Conservation (phyloP, 2,113 vertebrate genomes). For the Phalacrocorax carbo region DNA sequence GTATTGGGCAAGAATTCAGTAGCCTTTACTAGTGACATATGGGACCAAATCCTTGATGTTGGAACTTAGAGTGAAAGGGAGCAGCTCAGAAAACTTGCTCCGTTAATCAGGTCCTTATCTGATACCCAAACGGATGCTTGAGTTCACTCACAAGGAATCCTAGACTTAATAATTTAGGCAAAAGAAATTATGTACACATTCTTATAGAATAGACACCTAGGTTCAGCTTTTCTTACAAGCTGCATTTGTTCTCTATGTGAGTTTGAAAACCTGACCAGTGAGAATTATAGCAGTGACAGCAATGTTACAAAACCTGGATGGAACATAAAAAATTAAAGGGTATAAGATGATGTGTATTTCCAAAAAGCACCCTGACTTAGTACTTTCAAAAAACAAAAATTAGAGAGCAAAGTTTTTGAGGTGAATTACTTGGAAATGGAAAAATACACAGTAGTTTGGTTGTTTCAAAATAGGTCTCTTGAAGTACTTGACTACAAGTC, state of each 20-base stretch:
- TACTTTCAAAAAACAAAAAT: not conserved
- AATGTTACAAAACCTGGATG: not conserved
- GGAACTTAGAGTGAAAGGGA: not conserved
- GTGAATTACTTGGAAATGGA: not conserved
- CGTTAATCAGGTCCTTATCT: not conserved
- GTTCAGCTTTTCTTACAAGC: not conserved
- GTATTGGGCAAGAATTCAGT: not conserved
- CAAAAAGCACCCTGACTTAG: not conserved
- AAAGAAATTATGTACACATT: not conserved
- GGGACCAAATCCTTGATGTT: not conserved
- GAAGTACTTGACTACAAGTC: not conserved
- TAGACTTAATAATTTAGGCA: not conserved
- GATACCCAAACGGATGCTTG: not conserved
- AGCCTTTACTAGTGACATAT: not conserved
- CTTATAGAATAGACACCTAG: not conserved
- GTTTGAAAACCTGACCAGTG: not conserved
- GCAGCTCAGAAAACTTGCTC: not conserved
- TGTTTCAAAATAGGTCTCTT: not conserved
- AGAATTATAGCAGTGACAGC: not conserved
- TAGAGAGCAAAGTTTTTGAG: not conserved
- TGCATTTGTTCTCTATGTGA: not conserved
- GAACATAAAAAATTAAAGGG: not conserved
- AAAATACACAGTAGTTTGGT: not conserved
- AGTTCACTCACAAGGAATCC: not conserved
- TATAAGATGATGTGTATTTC: not conserved